Evolutionary conservation across 1,140 invertebrate species (phyloP), one percentile per base, ranked within the genome.

Genomic region (Drosophila subpulchrella): DNA sequence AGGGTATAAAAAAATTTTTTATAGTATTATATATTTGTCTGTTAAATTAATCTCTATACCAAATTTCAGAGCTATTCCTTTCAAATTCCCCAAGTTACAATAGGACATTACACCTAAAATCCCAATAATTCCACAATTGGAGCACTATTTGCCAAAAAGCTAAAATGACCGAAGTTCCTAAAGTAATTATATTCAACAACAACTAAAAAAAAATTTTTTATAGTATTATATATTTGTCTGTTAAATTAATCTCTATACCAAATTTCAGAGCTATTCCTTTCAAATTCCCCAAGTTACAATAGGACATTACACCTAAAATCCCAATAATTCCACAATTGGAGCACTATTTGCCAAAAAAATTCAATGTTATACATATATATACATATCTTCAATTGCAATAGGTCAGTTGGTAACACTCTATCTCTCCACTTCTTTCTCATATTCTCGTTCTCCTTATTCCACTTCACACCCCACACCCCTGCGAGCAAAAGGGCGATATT

Each of bases 361-460:
- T 47, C n/a, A 65, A 65, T 36, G 60, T 32, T 36, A 60, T 20
- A n/a, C n/a, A n/a, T n/a, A n/a, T n/a, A n/a, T n/a, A n/a, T n/a
- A n/a, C n/a, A 46, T 46, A 65, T 65, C 55, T 61, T 36, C 12
- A 11, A 20, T 47, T 65, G 46, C 63, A 63, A 39, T 67, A 44
- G 65, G 65, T 68, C 65, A 68, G 59, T 65, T 68, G 65, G 65
- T 51, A 65, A 44, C 59, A 68, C 20, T 32, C 44, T 41, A 15
- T 47, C 17, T 24, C 20, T 39, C 0, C 24, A 20, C 12, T 20
- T 38, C 4, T 47, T 30, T 6, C 10, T 20, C 15, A 6, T 15
- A 44, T 36, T 65, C 41, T 44, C n/a, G 32, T 36, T 65, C 57
- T 46, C 12, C 56, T 17, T 36, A 6, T n/a, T 24, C 32, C 55